Percentiles rank a stretch among this genome's conserved stretches.
Evolutionary conservation across 2,797 vertebrate species (phyloP).

Genomic region (Pygocentrus nattereri): DNA sequence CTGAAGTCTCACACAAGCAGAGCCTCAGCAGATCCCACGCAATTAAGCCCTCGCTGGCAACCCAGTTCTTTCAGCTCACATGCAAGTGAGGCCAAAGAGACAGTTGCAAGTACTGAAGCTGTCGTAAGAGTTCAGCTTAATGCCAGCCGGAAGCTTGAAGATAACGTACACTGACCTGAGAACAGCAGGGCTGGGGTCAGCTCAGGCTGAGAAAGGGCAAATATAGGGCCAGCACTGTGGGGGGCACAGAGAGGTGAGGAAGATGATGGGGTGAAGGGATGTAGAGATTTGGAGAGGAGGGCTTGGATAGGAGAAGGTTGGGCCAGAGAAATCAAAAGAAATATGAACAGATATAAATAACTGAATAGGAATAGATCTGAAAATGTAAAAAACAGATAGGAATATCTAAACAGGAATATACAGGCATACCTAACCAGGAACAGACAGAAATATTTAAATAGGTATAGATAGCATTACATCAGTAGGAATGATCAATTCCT

Average conservation of each 20-base stretch:
- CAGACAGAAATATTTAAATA: too few relatives aligned
- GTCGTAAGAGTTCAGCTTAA: constrained; percentile 13
- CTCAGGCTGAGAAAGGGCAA: background rate
- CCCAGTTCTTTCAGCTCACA: constrained; percentile 57
- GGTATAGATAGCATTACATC: too few relatives aligned
- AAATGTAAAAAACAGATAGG: background rate
- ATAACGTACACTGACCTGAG: constrained; percentile 37
- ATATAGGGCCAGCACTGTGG: background rate
- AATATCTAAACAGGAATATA: background rate
- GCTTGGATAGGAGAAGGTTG: background rate
- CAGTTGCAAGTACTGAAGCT: constrained; percentile 8
- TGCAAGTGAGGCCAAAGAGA: constrained; percentile 25
- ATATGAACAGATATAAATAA: background rate
- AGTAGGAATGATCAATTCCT: too few relatives aligned
- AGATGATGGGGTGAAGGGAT: background rate
- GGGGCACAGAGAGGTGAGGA: background rate
- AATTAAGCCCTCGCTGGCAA: constrained; percentile 32
- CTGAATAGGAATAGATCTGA: too few relatives aligned
- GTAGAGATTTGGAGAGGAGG: background rate
- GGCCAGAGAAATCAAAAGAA: background rate
- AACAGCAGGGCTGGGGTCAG: constrained; percentile 10
- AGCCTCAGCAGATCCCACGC: background rate
- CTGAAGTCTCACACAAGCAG: background rate
- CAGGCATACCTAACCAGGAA: background rate
- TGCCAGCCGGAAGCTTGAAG: background rate